These are phyloP conservation scores for Leptogaster cylindrica DNA, from an alignment of 2,888 invertebrate genomes.

Conservation along the genomic window DNA sequence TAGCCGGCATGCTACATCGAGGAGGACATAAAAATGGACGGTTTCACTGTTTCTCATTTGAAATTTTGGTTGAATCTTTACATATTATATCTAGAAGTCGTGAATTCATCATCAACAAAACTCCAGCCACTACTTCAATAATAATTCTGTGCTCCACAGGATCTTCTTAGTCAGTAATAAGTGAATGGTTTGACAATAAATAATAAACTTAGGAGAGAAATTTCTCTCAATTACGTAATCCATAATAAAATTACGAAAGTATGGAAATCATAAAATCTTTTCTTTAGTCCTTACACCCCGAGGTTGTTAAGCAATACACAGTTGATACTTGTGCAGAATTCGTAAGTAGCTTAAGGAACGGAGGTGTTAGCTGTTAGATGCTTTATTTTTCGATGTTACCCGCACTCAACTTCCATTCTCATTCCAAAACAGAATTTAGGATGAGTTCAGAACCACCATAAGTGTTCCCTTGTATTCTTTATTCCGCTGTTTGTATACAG, in stretches of 20 bases:
- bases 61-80: no score
- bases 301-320: constrained; percentile 18
- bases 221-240: constrained; percentile 14
- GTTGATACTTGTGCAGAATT: constrained; percentile 5
- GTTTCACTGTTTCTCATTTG: no score
- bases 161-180: no score
- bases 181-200: no score
- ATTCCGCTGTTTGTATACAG: constrained; percentile 10
- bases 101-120: no score
- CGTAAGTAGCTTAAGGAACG: no score
- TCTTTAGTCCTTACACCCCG: background rate
- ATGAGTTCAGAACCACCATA: constrained; percentile 22
- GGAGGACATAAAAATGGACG: no score
- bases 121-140: no score
- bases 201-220: background rate
- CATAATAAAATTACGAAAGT: constrained; percentile 9
- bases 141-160: no score
- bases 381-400: background rate
- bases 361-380: no score
- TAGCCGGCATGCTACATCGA: no score
- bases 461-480: constrained; percentile 13
- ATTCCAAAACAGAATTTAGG: constrained; percentile 16
- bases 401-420: constrained; percentile 3
- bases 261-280: constrained; percentile 21
- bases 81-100: no score